A percentile compares a stretch with the other conserved stretches of the same genome.
Conservation (phyloP, 2,113 vertebrate species). For the Halichoerus grypus region DNA sequence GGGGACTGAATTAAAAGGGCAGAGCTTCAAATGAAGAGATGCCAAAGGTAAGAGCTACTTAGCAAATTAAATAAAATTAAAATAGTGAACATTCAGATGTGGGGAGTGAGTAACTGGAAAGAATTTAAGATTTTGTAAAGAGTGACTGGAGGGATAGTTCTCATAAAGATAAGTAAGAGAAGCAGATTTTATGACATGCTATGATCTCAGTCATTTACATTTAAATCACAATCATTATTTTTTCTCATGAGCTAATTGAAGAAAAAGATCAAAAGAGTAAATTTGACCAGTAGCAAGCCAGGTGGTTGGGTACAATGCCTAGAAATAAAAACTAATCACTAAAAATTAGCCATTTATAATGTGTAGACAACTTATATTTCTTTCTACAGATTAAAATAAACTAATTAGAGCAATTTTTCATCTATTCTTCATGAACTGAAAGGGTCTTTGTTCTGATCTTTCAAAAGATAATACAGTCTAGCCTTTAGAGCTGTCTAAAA, state of each 20-base stretch:
- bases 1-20: background rate
- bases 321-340: slow-evolving; percentile 73
- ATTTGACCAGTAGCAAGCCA: slow-evolving; percentile 67
- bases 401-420: slow-evolving; percentile 81
- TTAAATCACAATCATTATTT: slow-evolving; percentile 37
- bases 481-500: slow-evolving; percentile 78
- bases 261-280: slow-evolving; percentile 61
- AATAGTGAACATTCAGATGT: background rate
- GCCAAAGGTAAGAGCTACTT: background rate
- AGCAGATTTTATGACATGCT: slow-evolving; percentile 41
- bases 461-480: slow-evolving; percentile 81
- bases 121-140: background rate
- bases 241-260: slow-evolving; percentile 36
- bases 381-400: slow-evolving; percentile 76
- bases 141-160: background rate
- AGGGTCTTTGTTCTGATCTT: slow-evolving; percentile 77
- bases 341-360: slow-evolving; percentile 65
- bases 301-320: slow-evolving; percentile 68
- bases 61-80: background rate
- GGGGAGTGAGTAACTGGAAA: background rate
- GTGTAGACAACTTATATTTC: slow-evolving; percentile 69
- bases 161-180: slow-evolving; percentile 11
- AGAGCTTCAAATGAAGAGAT: background rate
- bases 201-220: slow-evolving; percentile 51
- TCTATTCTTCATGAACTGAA: slow-evolving; percentile 79